phyloP scores from a whole-genome alignment of 2,797 vertebrate genomes.

The Varecia variegata region DNA sequence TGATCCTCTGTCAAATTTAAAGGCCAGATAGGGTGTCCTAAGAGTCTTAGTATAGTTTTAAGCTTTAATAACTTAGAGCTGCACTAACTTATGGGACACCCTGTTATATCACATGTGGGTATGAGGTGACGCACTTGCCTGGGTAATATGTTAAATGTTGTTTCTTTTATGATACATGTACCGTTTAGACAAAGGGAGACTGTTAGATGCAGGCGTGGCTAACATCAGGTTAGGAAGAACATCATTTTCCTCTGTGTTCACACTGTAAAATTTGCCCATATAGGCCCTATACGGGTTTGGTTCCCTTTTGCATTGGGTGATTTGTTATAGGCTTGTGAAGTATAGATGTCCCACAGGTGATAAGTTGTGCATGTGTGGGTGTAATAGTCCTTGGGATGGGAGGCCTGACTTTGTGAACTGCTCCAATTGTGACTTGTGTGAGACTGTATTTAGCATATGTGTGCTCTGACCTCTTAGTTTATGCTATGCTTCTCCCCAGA shows the following conservation, averaged over 20 bases:
- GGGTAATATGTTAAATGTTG: neutral
- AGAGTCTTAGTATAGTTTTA: neutral
- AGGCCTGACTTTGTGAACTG: neutral
- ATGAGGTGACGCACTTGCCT: neutral
- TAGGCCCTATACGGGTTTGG: neutral
- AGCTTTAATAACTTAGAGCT: conserved; percentile 36
- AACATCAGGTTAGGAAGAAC: neutral
- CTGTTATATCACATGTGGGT: neutral
- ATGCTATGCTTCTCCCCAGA: conserved; percentile 18
- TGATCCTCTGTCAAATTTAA: conserved; percentile 19
- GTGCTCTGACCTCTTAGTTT: neutral
- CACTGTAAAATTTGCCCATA: neutral
- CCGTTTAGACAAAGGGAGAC: neutral
- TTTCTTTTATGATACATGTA: neutral
- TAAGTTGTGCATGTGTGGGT: neutral
- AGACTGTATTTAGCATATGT: neutral
- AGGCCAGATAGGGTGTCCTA: neutral
- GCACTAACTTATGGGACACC: neutral
- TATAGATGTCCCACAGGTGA: neutral
- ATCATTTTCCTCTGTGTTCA: neutral
- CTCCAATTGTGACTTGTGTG: neutral
- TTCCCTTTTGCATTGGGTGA: neutral
- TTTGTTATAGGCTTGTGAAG: neutral
- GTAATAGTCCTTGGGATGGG: neutral
- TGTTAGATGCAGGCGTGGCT: neutral